Evolutionary conservation across 1,140 invertebrate species (phyloP).

Genomic region (Agrilus planipennis): DNA sequence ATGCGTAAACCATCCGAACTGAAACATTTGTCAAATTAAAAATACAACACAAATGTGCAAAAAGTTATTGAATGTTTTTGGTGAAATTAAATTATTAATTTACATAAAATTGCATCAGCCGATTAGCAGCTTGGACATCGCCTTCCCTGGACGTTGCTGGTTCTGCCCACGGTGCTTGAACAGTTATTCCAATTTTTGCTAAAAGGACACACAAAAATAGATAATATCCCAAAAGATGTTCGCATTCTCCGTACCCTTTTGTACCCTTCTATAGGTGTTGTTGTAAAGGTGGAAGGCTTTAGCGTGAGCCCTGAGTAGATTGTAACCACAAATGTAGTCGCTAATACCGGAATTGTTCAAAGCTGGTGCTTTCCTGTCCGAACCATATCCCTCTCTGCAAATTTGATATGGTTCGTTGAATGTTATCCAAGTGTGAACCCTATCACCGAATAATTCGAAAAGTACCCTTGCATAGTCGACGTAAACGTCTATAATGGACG

Average conservation of each 20-base stretch:
- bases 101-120: constrained; percentile 36
- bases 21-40: no score
- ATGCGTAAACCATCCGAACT: constrained; percentile 38
- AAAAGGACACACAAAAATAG: constrained; percentile 4
- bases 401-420: constrained; percentile 12
- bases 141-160: constrained; percentile 31
- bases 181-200: constrained; percentile 37
- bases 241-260: constrained; percentile 9
- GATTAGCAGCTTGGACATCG: constrained; percentile 37
- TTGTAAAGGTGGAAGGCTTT: constrained; percentile 34
- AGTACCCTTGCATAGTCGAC: constrained; percentile 44
- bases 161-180: constrained; percentile 34
- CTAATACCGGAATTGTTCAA: constrained; percentile 12
- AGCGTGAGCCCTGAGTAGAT: constrained; percentile 33
- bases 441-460: constrained; percentile 43
- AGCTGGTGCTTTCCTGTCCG: background rate
- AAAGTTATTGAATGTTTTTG: no score
- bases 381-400: constrained; percentile 5
- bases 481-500: constrained; percentile 39
- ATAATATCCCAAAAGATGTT: no score
- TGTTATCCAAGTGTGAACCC: constrained; percentile 33
- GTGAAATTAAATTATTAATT: constrained; percentile 20
- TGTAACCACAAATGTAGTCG: constrained; percentile 34
- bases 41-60: no score
- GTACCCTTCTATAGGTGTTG: constrained; percentile 16